Conservation (phyloP, 2,888 invertebrate species). For the Mechanitis mazaeus region DNA sequence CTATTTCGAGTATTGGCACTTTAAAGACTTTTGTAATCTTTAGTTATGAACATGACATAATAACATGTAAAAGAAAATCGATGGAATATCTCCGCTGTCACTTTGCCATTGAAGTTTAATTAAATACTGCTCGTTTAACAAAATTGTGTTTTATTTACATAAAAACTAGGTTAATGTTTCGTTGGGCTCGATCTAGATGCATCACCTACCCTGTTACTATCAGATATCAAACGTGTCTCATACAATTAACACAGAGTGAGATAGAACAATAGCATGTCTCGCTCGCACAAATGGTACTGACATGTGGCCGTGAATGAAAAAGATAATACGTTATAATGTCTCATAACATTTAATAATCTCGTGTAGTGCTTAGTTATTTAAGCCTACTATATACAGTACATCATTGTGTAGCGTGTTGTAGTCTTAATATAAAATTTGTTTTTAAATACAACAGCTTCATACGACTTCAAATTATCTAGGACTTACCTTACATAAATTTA, state of each 20-base stretch:
- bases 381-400: no score
- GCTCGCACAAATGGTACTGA: conserved; percentile 11
- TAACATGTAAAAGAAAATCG: not conserved
- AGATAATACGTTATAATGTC: conserved; percentile 5
- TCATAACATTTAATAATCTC: no score
- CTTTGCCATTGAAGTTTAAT: conserved; percentile 2
- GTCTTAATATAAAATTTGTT: not conserved
- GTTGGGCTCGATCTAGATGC: conserved; percentile 61
- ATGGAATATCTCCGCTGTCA: conserved; percentile 1
- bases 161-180: conserved; percentile 42
- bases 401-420: not conserved
- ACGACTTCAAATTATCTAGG: not conserved
- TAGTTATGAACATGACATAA: not conserved
- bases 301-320: conserved; percentile 7
- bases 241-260: conserved; percentile 31
- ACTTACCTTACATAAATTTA: conserved; percentile 2
- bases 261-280: conserved; percentile 52
- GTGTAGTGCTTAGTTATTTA: no score
- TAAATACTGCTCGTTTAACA: conserved; percentile 31
- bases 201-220: conserved; percentile 64
- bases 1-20: not conserved
- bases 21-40: not conserved
- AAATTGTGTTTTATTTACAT: conserved; percentile 33
- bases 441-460: not conserved
- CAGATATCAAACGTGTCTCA: conserved; percentile 45